Conservation (phyloP, 2,888 invertebrate species). For the Limnephilus rhombicus region DNA sequence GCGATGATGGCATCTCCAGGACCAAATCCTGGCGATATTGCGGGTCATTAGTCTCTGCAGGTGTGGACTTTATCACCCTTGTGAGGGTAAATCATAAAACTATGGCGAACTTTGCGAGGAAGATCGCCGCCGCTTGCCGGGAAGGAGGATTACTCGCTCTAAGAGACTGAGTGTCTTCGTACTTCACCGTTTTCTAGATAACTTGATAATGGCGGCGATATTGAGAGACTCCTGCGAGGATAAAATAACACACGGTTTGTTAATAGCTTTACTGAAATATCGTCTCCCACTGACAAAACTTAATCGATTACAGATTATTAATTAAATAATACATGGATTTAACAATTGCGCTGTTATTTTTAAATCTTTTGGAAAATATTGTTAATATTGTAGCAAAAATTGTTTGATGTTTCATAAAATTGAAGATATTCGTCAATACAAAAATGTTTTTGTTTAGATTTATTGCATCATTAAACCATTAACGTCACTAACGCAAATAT, state of each 20-base stretch:
- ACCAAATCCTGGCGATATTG: conserved; percentile 20
- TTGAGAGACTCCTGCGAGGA: background rate
- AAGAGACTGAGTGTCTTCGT: background rate
- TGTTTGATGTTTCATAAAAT: too few relatives aligned
- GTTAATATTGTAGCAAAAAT: too few relatives aligned
- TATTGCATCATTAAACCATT: too few relatives aligned
- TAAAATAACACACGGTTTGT: background rate
- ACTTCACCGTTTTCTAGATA: background rate
- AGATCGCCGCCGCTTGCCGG: background rate
- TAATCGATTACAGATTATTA: background rate
- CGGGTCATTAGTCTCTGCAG: conserved; percentile 43
- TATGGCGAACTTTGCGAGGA: conserved; percentile 39
- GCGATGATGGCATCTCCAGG: conserved; percentile 20
- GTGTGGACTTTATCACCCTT: conserved; percentile 43
- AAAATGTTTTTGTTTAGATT: too few relatives aligned
- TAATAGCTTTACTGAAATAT: background rate
- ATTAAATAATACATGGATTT: too few relatives aligned
- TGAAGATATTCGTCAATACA: too few relatives aligned
- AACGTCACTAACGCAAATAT: too few relatives aligned
- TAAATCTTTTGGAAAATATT: too few relatives aligned
- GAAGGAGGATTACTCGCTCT: background rate
- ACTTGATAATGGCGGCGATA: background rate
- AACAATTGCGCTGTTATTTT: too few relatives aligned
- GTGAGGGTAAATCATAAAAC: conserved; percentile 45
- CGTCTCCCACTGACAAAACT: background rate